Conservation (phyloP, 2,113 vertebrate species). For the Thermophis baileyi region DNA sequence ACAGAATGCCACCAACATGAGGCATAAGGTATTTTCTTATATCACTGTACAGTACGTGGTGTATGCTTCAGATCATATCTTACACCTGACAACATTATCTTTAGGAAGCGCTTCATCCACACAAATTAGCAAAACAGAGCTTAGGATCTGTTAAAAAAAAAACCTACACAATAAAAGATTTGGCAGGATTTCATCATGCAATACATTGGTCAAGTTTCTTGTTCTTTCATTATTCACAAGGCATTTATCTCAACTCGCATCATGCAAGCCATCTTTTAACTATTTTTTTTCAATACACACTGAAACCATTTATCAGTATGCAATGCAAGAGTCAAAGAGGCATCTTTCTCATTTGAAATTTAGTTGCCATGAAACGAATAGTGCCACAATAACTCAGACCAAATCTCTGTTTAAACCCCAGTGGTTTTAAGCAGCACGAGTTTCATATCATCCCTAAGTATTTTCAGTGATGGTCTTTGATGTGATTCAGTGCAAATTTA, state of each 20-base stretch:
- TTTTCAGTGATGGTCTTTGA: constrained; percentile 30
- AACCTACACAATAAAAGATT: neutral
- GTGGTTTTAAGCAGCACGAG: constrained; percentile 25
- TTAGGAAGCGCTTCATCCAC: neutral
- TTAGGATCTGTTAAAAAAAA: neutral
- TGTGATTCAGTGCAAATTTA: constrained; percentile 32
- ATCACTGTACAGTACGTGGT: neutral
- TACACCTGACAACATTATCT: neutral
- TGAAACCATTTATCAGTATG: constrained; percentile 36
- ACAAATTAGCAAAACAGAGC: neutral
- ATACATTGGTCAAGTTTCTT: neutral
- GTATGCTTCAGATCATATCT: neutral
- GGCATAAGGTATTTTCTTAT: neutral
- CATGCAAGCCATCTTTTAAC: constrained; percentile 19
- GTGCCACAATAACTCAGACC: neutral
- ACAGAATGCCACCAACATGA: neutral
- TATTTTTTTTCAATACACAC: constrained; percentile 34
- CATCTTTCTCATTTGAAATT: constrained; percentile 41
- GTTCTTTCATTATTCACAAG: neutral
- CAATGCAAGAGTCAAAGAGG: constrained; percentile 45
- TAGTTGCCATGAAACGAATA: constrained; percentile 40
- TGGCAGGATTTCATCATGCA: neutral
- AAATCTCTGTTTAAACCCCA: constrained; percentile 23
- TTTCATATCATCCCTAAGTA: constrained; percentile 44
- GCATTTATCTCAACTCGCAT: neutral